Percentiles rank a stretch among this genome's conserved stretches.
Conservation (phyloP, 2,797 vertebrate species). For the Poeciliopsis turneri region DNA sequence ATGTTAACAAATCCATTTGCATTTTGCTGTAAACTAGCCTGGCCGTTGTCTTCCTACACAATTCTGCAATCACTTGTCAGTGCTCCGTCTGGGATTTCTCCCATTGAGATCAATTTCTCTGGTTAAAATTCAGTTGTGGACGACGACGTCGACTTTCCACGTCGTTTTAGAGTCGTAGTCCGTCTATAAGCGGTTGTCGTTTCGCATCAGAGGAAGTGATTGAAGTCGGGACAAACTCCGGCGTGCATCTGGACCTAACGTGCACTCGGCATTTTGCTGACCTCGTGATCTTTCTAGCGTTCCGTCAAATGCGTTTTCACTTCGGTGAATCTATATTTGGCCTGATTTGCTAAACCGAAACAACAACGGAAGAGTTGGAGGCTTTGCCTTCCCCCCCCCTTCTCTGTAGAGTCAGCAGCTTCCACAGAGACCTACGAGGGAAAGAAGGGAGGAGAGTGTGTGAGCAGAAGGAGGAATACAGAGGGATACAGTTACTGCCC, state of each 20-base stretch:
- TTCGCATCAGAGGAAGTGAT: neutral
- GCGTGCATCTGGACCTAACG: neutral
- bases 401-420: conserved; percentile 50
- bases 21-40: too few species aligned
- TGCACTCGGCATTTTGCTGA: neutral
- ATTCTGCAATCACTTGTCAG: too few species aligned
- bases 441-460: conserved; percentile 42
- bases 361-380: neutral
- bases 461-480: conserved; percentile 53
- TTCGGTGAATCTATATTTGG: neutral
- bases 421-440: conserved; percentile 26
- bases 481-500: conserved; percentile 69
- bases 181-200: neutral
- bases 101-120: too few species aligned
- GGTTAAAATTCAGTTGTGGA: too few species aligned
- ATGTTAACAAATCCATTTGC: neutral
- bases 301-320: neutral
- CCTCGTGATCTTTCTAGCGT: neutral
- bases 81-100: too few species aligned
- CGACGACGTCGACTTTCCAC: too few species aligned
- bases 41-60: too few species aligned
- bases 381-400: conserved; percentile 1
- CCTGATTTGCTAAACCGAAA: conserved; percentile 1
- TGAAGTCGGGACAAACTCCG: neutral
- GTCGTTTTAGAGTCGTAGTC: neutral